Base-by-base conservation (phyloP, 2,113 vertebrate genomes). In the Psephotus haematonotus region DNA sequence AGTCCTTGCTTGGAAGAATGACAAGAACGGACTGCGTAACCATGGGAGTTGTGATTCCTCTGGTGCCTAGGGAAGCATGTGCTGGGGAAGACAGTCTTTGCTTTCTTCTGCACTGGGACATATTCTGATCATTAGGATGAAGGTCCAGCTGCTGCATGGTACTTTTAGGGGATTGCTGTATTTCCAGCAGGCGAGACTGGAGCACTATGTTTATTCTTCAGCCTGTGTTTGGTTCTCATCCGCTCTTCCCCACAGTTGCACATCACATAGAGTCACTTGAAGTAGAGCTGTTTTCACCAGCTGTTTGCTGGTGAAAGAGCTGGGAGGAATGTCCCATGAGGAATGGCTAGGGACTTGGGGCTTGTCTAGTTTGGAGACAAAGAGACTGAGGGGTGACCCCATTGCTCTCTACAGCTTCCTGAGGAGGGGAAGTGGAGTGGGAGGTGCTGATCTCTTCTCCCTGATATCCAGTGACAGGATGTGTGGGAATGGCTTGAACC, bases 321-420 rank as follows among this genome's bases (percentile, higher is more conserved):
- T 78, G 44, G n/a, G 57, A 63, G 37, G 3, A 19, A 19, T 47
- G 18, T 41, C 25, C 44, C 33, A 0, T 13, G 31, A 52, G 41
- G 43, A 39, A n/a, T 1, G 2, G 18, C 43, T 19, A 18, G 78
- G 35, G 60, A 16, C 62, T 46, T 46, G 9, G 72, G 43, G 17
- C 16, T 72, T 77, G 17, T 64, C 24, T 72, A 2, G 14, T 47
- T 57, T 64, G n/a, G 59, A 78, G 43, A 28, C 31, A 68, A 63
- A 43, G n/a, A 82, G 37, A 7, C 17, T 44, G 27, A 1, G 1
- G 33, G 25, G 7, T 0, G 2, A 35, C 46, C 16, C 65, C 27
- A 23, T 50, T 62, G n/a, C 15, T 76, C 31, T n/a, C 15, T 53
- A 4, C 9, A 31, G 11, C 17, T 57, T 52, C 14, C 41, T 57